Conservation (phyloP, 2,888 invertebrate genomes). For the Drosophila mercatorum region DNA sequence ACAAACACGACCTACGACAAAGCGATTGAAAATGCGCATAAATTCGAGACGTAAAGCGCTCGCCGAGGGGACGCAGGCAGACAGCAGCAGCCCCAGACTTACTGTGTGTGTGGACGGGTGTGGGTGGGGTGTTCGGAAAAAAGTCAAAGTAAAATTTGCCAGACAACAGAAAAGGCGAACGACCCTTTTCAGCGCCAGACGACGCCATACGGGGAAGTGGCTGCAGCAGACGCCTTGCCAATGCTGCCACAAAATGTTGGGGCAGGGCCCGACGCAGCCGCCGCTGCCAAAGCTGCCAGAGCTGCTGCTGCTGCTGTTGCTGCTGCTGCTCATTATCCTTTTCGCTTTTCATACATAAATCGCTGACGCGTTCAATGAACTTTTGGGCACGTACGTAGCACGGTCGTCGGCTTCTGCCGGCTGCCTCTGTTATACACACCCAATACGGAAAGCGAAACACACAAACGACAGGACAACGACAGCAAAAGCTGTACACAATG, state of each 20-base stretch:
- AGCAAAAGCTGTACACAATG: slow-evolving; percentile 56
- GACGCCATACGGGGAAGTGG: slow-evolving; percentile 44
- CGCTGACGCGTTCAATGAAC: slow-evolving; percentile 74
- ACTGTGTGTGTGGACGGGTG: slow-evolving; percentile 10
- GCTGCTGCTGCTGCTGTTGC: slow-evolving; percentile 16
- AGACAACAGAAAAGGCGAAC: slow-evolving; percentile 81
- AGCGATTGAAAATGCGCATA: slow-evolving; percentile 76
- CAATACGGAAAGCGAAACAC: slow-evolving; percentile 84
- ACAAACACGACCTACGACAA: slow-evolving; percentile 82
- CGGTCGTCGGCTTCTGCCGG: slow-evolving; percentile 81
- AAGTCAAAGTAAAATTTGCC: slow-evolving; percentile 75
- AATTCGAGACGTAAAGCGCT: slow-evolving; percentile 54
- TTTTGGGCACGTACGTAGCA: slow-evolving; percentile 70
- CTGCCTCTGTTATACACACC: slow-evolving; percentile 77
- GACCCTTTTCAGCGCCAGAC: slow-evolving; percentile 80
- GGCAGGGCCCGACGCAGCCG: slow-evolving; percentile 64
- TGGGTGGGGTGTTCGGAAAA: slow-evolving; percentile 42
- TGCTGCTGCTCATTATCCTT: slow-evolving; percentile 78
- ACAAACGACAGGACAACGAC: slow-evolving; percentile 66
- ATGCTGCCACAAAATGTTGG: slow-evolving; percentile 60
- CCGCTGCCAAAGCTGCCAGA: slow-evolving; percentile 23
- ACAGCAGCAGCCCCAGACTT: slow-evolving; percentile 26
- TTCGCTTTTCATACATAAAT: slow-evolving; percentile 83
- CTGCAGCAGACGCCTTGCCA: slow-evolving; percentile 28
- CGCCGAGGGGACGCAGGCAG: slow-evolving; percentile 17